Conservation (phyloP, 2,888 invertebrate genomes). For the Poecilus cupreus region DNA sequence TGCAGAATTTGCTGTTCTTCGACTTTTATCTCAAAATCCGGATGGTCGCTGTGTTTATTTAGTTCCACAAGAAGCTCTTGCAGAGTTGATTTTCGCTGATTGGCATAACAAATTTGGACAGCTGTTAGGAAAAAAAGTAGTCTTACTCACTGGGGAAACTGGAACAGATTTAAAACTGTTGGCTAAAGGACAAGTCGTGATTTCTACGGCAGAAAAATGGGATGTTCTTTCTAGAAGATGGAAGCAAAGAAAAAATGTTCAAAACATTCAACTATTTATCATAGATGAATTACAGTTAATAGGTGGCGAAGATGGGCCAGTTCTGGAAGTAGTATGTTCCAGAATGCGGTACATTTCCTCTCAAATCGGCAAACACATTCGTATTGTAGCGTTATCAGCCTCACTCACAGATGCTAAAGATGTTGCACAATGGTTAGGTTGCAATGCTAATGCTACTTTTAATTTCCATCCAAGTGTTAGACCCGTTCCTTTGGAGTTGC, state of each 20-base stretch:
- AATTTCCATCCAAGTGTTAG: constrained; percentile 99
- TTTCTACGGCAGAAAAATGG: constrained; percentile 99
- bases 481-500: constrained; percentile 95
- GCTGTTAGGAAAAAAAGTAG: constrained; percentile 87
- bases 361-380: constrained; percentile 91
- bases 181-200: constrained; percentile 95
- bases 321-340: constrained; percentile 94
- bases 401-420: constrained; percentile 97
- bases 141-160: constrained; percentile 96
- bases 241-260: constrained; percentile 99
- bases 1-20: constrained; percentile 95
- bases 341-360: constrained; percentile 96
- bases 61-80: constrained; percentile 93
- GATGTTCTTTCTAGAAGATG: constrained; percentile 98
- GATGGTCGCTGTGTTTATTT: constrained; percentile 94
- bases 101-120: constrained; percentile 94
- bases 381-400: constrained; percentile 95
- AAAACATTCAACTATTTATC: constrained; percentile 96
- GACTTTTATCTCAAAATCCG: constrained; percentile 84
- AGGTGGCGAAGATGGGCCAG: constrained; percentile 93
- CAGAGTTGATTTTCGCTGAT: constrained; percentile 91
- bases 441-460: constrained; percentile 93
- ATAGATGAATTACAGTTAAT: constrained; percentile 96
- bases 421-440: constrained; percentile 97
- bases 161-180: constrained; percentile 96